Percentiles rank a stretch among this genome's conserved stretches.
Conservation (phyloP, 2,113 vertebrate species). For the Macroglossus sobrinus region DNA sequence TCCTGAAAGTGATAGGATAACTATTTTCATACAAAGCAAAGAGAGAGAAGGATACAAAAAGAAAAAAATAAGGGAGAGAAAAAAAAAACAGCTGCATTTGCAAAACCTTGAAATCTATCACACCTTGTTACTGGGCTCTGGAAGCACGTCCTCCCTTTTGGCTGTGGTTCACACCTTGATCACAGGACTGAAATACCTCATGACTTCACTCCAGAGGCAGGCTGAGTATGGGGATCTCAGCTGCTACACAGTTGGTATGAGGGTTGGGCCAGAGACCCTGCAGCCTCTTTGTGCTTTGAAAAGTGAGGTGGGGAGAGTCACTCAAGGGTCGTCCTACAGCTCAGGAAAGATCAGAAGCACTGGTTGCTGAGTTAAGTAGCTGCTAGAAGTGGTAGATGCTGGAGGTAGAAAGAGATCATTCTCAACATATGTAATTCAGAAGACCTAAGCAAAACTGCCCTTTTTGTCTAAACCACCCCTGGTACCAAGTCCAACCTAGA, state of each 20-base stretch:
- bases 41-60: background rate
- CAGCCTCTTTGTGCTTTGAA: background rate
- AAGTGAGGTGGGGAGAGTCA: background rate
- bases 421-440: background rate
- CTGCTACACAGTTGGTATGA: background rate
- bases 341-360: background rate
- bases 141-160: background rate
- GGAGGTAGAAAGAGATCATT: background rate
- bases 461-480: background rate
- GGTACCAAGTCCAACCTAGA: background rate
- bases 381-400: background rate
- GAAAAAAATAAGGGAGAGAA: too few species aligned
- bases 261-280: too few species aligned
- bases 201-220: background rate
- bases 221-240: background rate
- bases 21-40: background rate
- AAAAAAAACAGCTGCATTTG: background rate
- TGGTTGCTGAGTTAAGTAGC: background rate
- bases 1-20: slow-evolving; percentile 11
- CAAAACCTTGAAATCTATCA: background rate
- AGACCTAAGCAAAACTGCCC: background rate
- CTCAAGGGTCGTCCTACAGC: background rate
- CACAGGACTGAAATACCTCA: background rate
- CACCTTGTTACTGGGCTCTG: background rate
- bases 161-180: background rate